Evolutionary conservation across 2,888 invertebrate species (phyloP).

Genomic region (Scaptomyza flava): DNA sequence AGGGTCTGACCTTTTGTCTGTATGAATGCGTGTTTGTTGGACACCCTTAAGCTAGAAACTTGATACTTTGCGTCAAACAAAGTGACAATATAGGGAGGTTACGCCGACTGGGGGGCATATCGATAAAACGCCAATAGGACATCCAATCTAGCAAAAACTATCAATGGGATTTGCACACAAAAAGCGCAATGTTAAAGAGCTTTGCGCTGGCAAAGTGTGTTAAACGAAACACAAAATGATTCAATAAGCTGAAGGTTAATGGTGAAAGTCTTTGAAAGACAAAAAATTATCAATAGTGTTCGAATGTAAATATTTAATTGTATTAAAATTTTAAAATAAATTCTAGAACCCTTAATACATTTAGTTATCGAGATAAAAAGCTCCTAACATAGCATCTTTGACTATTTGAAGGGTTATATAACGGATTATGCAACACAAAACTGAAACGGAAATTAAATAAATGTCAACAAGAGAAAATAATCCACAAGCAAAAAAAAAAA

Average conservation of each 20-base stretch:
- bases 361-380: too few species aligned
- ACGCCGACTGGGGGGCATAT: too few species aligned
- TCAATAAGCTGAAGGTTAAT: conserved; percentile 3
- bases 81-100: too few species aligned
- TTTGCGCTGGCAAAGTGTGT: conserved; percentile 12
- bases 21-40: too few species aligned
- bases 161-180: conserved; percentile 19
- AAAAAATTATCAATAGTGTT: neutral
- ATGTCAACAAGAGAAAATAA: too few species aligned
- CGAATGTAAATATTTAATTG: neutral
- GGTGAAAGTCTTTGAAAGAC: neutral
- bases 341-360: too few species aligned
- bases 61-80: too few species aligned
- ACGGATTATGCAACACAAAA: neutral
- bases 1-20: too few species aligned
- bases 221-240: conserved; percentile 7
- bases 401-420: neutral
- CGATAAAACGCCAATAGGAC: neutral
- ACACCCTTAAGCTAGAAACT: too few species aligned
- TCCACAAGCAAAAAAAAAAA: neutral
- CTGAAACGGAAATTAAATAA: neutral
- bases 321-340: too few species aligned
- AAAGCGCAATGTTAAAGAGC: neutral
- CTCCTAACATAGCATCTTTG: too few species aligned
- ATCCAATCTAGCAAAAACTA: conserved; percentile 1